Base-by-base conservation (phyloP, 2,888 invertebrate species). In the Coleophora deauratella region DNA sequence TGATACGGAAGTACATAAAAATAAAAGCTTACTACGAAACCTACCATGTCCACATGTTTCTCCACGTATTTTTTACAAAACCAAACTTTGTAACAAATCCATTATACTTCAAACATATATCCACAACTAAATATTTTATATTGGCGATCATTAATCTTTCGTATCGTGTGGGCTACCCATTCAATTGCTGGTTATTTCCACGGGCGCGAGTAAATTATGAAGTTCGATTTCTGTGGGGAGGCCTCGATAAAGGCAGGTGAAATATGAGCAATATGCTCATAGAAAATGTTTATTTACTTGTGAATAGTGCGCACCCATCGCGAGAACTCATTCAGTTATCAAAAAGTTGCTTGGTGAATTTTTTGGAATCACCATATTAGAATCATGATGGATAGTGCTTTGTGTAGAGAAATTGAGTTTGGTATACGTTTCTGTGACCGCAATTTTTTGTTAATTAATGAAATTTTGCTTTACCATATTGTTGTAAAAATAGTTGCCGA, bases 131-230 rank as follows among this genome's bases (percentile, higher is more conserved):
- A 57, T 61, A 61, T 61, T 59, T 61, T 54, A 57, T 60, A 4
- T 66, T 55, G 56, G 53, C 57, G 49, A 61, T 66, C 69, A 75
- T 74, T 70, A 73, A 72, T 73, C 70, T 71, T 67, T 56, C 56
- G 54, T 60, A 57, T 58, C 62, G 61, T 44, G 50, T 49, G 54
- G 58, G 51, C 59, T 54, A 59, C 55, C 65, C 60, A 66, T 66
- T 66, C 65, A 70, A 67, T 69, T 63, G 66, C 58, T 64, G 65
- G 60, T 64, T 65, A 65, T 67, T 64, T 61, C 57, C 57, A 62
- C 45, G 43, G 49, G 40, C 46, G 40, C 43, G 55, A 56, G 52
- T 65, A 56, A 59, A 59, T 66, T 64, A 65, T 65, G 57, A 62
- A 62, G 52, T 62, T 59, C 49, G 48, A 57, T 55, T 59, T 40